Evolutionary conservation across 2,113 vertebrate species (phyloP).

Genomic region (Anhinga rufa): DNA sequence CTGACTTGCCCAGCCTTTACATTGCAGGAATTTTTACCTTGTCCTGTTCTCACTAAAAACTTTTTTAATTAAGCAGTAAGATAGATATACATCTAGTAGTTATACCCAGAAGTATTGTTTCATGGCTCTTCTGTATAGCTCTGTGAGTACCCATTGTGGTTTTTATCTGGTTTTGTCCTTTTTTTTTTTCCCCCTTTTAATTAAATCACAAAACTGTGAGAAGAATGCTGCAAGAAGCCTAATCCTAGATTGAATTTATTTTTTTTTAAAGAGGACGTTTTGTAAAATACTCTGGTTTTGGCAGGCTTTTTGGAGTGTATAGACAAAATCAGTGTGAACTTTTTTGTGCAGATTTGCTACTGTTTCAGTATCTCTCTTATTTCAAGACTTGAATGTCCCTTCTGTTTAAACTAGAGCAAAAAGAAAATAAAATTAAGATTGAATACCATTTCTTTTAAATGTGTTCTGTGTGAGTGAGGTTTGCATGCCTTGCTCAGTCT

Average conservation of each 20-base stretch:
- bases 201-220: neutral
- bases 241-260: neutral
- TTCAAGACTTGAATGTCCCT: neutral
- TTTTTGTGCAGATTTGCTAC: neutral
- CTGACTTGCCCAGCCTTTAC: neutral
- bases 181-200: neutral
- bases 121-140: neutral
- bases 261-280: neutral
- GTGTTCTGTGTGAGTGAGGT: neutral
- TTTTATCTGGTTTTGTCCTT: neutral
- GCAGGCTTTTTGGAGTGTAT: neutral
- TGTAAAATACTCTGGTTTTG: neutral
- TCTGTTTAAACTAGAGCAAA: neutral
- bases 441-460: neutral
- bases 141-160: neutral
- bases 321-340: neutral
- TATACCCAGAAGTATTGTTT: neutral
- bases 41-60: neutral
- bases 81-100: neutral
- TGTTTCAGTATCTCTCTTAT: neutral
- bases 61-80: neutral
- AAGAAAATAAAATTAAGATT: neutral
- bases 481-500: neutral
- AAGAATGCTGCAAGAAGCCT: neutral
- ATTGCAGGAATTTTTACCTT: neutral